Conservation (phyloP, 2,888 invertebrate species). For the Dyspetes luteomarginatus region DNA sequence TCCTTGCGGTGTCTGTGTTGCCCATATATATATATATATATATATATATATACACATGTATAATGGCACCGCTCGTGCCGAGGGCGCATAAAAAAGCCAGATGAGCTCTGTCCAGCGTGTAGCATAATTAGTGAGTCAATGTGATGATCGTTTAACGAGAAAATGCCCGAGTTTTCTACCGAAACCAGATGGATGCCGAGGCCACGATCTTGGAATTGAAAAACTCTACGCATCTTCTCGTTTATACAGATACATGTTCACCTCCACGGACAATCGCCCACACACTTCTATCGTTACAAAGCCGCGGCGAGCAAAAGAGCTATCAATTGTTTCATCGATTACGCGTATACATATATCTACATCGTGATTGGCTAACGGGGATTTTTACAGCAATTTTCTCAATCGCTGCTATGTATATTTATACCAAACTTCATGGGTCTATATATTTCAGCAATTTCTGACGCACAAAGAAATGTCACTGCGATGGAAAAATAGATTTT, state of each 20-base stretch:
- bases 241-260: constrained; percentile 20
- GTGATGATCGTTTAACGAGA: constrained; percentile 70
- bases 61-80: constrained; percentile 51
- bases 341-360: background rate
- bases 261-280: constrained; percentile 9
- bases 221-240: background rate
- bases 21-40: background rate
- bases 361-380: background rate
- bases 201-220: constrained; percentile 56
- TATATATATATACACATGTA: background rate
- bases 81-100: constrained; percentile 35
- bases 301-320: background rate
- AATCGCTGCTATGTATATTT: background rate
- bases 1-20: constrained; percentile 22
- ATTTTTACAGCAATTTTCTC: background rate
- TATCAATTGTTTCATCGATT: constrained; percentile 23
- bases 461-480: constrained; percentile 48
- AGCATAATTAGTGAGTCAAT: constrained; percentile 67
- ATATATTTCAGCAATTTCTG: constrained; percentile 1
- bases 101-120: constrained; percentile 35
- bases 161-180: constrained; percentile 68
- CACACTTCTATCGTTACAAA: constrained; percentile 44
- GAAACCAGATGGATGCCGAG: constrained; percentile 57
- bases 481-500: constrained; percentile 50
- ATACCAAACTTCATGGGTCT: no score